Evolutionary conservation across 2,113 vertebrate genomes (phyloP).

Genomic region (Hyperoodon ampullatus): DNA sequence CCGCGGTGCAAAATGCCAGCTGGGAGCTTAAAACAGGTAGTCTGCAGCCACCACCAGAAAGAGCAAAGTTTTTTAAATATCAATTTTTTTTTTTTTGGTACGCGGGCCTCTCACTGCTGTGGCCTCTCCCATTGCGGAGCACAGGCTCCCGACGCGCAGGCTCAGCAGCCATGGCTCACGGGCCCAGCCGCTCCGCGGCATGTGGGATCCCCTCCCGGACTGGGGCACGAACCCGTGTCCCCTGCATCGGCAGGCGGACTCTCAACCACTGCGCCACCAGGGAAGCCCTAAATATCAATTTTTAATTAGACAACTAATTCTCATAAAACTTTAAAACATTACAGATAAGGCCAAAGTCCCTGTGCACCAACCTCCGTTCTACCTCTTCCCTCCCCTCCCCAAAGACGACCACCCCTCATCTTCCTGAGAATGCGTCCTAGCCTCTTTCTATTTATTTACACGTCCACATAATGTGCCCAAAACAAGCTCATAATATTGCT

Average conservation of each 20-base stretch:
- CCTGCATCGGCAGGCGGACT: too few species aligned
- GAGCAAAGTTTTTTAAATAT: background rate
- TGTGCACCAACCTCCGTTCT: background rate
- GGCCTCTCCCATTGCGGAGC: too few species aligned
- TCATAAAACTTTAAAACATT: slow-evolving; percentile 32
- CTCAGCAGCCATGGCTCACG: too few species aligned
- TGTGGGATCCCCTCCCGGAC: too few species aligned
- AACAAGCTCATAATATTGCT: background rate
- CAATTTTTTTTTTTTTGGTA: background rate
- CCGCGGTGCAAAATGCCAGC: accelerated
- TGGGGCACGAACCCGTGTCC: too few species aligned
- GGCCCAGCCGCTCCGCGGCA: too few species aligned
- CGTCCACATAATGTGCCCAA: background rate
- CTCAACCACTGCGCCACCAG: too few species aligned
- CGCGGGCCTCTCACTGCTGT: too few species aligned
- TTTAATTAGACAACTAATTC: slow-evolving; percentile 49
- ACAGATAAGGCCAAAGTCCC: background rate
- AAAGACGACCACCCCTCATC: background rate
- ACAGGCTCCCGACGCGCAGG: too few species aligned
- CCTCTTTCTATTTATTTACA: background rate
- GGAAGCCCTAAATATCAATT: background rate
- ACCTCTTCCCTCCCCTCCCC: background rate
- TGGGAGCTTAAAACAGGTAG: background rate
- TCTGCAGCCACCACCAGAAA: background rate
- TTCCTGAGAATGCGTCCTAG: background rate